Conservation (phyloP, 1,140 invertebrate genomes). For the Rhopalosiphum padi region DNA sequence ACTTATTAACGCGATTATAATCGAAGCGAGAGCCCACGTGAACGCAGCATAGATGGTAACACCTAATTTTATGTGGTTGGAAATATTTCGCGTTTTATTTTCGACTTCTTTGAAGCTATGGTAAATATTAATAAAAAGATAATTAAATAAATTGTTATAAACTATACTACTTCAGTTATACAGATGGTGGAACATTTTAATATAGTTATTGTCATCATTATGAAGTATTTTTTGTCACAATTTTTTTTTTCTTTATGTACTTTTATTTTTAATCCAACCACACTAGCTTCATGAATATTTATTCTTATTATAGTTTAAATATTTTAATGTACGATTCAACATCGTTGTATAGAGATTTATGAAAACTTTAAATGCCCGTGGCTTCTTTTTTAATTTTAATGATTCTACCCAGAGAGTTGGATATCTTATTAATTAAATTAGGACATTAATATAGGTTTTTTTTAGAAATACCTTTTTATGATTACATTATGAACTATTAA, state of each 20-base stretch:
- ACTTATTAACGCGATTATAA: background rate
- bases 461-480: background rate
- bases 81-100: background rate
- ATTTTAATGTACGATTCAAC: background rate
- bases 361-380: background rate
- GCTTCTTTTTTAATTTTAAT: slow-evolving; percentile 30
- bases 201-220: background rate
- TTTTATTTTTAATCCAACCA: background rate
- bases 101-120: background rate
- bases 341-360: background rate
- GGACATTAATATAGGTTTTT: background rate
- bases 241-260: background rate
- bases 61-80: background rate
- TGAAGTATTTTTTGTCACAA: background rate
- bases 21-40: background rate
- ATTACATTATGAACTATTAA: background rate
- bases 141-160: background rate
- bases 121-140: background rate
- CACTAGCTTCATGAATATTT: slow-evolving; percentile 46
- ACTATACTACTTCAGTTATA: background rate
- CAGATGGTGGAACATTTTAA: background rate
- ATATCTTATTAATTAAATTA: slow-evolving; percentile 9
- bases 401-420: background rate
- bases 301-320: slow-evolving; percentile 42
- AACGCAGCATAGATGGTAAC: background rate